Percentiles rank a stretch among this genome's conserved stretches.
These are phyloP conservation scores for Trichomalopsis sarcophagae DNA, from an alignment of 1,140 invertebrate species.

Conservation along the genomic window DNA sequence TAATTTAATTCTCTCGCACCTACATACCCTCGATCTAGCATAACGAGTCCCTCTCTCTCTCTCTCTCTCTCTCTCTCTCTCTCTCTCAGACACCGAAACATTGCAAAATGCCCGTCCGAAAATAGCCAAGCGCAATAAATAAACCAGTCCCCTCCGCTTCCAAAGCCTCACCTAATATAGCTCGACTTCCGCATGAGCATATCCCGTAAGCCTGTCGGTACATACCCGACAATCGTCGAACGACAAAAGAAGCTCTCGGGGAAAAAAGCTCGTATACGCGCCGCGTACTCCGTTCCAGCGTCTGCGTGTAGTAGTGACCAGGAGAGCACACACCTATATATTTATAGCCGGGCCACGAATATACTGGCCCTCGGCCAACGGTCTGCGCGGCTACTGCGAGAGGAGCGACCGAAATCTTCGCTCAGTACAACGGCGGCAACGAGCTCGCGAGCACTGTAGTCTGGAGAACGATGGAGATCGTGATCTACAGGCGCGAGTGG, in stretches of 20 bases:
- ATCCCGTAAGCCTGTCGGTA: too few relatives aligned
- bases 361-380: constrained; percentile 70
- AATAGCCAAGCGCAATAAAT: not conserved
- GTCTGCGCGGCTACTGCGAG: not conserved
- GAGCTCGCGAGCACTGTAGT: not conserved
- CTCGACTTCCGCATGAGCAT: not conserved
- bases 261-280: not conserved
- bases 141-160: not conserved
- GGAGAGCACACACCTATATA: constrained; percentile 58
- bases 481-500: not conserved
- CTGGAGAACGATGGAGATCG: not conserved
- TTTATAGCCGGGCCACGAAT: constrained; percentile 73
- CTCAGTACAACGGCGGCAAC: not conserved
- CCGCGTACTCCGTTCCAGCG: constrained; percentile 14
- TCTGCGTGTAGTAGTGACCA: constrained; percentile 13
- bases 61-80: not conserved
- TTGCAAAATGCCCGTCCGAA: not conserved
- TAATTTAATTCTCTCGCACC: not conserved
- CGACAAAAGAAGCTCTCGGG: not conserved
- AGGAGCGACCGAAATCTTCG: not conserved
- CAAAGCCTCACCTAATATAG: not conserved
- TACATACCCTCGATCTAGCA: not conserved
- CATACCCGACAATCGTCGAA: not conserved
- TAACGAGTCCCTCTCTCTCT: not conserved
- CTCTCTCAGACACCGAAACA: not conserved